Evolutionary conservation across 2,888 invertebrate genomes (phyloP), one percentile per base, ranked within the genome.

Genomic region (Muschampia staudingeri): DNA sequence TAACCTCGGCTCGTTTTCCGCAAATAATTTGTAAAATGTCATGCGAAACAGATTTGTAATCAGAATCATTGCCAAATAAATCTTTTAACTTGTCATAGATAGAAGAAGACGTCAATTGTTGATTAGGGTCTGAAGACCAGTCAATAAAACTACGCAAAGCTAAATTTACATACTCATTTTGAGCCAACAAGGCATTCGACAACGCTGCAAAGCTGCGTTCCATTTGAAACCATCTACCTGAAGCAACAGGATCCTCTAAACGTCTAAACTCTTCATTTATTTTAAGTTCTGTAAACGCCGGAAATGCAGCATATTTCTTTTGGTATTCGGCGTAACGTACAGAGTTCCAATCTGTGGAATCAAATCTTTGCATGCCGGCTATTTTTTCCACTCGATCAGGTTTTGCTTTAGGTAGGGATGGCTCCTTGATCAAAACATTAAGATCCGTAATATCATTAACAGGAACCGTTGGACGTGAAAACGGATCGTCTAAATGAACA

Each of bases 171-270:
- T n/a, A 37, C 40, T 85, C 81, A 48, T 85, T 86, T 65, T 85
- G 84, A 65, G 82, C 81, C n/a, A 87, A 73, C 65, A 86, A 56
- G 0, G 84, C 86, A 75, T 85, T 84, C 19, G 56, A 56, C 19
- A 56, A 56, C 1, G 85, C 84, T 12, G 86, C 85, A 70, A 83
- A 84, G 56, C 83, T 86, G 71, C 83, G 84, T 79, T 85, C 85
- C 73, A 83, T 82, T 76, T 82, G 80, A 61, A 77, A 73, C 81
- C 82, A 84, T 30, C 48, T 67, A 2, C 81, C 7, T 0, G 77
- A 81, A 16, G 75, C 40, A 19, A 16, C 42, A 16, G 78, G 83
- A 34, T 87, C 83, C 14, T 56, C 56, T 19, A 56, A 56, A 19
- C 19, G 56, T 8, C 56, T 8, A n/a, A 56, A 9, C 19, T 56